Base-by-base conservation (phyloP, 2,797 vertebrate species). In the Sarcophilus harrisii region DNA sequence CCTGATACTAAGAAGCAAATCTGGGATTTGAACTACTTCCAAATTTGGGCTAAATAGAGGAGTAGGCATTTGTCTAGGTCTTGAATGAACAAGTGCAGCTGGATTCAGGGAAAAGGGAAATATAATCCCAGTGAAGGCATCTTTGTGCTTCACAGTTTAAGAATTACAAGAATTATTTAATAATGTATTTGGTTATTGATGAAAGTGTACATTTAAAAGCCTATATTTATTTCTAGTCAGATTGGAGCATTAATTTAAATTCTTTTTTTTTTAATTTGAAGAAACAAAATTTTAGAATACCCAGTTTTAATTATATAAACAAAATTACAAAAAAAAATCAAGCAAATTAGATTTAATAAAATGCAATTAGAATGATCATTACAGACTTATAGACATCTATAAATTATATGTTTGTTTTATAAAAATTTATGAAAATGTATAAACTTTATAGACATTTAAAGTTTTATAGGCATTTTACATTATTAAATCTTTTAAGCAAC, bases 371-470 rank as follows among this genome's bases (percentile, higher is more conserved):
- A 73, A 73, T 73, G 16, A 32, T n/a, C 21, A 93, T 90, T 93
- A 1, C 14, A 18, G 90, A 89, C 4, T 92, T 49, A 62, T 92
- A 57, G 59, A 9, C 27, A 91, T 49, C 32, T 92, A 49, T 89
- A 90, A 89, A 29, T 32, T 58, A 28, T 58, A 38, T 38, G 9
- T 9, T 21, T 21, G 62, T 92, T 93, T 81, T 12, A 90, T 90
- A 93, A 58, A 94, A 95, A 14, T 60, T 52, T n/a, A 0, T 95
- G 30, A 91, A 93, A 92, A 94, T 58, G 5, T 92, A 59, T 58
- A 66, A 1, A 92, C 14, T 11, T 93, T 57, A 81, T 93, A 57
- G 57, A 11, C 21, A 91, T 45, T 57, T 90, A 0, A 89, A 3
- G 90, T 27, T 5, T 93, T 55, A 62, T 92, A 57, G 59, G 9